Percentiles rank a stretch among this genome's conserved stretches.
Conservation (phyloP, 2,888 invertebrate species). For the Drosophila mercatorum region DNA sequence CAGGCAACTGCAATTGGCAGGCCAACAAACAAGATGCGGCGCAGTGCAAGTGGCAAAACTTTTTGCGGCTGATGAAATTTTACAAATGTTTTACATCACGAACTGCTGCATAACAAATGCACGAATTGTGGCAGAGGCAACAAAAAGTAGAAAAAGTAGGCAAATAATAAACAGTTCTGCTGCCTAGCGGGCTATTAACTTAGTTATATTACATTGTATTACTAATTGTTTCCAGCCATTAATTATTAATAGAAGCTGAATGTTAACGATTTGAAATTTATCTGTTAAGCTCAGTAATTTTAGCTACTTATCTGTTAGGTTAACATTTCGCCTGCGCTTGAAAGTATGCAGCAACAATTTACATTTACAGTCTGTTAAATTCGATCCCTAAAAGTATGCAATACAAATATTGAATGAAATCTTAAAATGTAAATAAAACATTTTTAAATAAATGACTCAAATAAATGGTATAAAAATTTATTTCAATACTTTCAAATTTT, state of each 20-base stretch:
- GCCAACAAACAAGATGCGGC: slow-evolving; percentile 36
- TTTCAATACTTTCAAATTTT: not conserved
- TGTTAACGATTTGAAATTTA: not conserved
- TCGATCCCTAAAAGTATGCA: slow-evolving; percentile 13
- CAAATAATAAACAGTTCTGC: not conserved
- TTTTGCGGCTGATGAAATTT: slow-evolving; percentile 61
- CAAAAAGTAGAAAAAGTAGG: not conserved
- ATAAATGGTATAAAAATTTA: not conserved
- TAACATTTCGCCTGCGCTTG: not conserved
- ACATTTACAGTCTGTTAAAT: rapidly evolving
- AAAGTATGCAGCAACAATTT: slow-evolving; percentile 8
- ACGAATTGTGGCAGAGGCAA: not conserved
- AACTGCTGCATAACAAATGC: slow-evolving; percentile 15
- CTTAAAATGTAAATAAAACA: not conserved
- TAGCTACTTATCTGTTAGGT: not conserved
- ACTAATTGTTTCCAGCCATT: not conserved
- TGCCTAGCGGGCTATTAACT: not conserved
- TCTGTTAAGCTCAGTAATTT: not conserved
- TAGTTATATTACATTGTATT: not conserved
- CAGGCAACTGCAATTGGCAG: slow-evolving; percentile 3
- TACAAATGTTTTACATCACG: slow-evolving; percentile 48
- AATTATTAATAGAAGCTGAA: not conserved
- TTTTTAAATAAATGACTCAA: not conserved
- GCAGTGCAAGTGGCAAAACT: slow-evolving; percentile 32
- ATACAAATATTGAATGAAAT: too few species aligned